Conservation (phyloP, 1,140 invertebrate genomes). For the Phymorhynchus buccinoides region DNA sequence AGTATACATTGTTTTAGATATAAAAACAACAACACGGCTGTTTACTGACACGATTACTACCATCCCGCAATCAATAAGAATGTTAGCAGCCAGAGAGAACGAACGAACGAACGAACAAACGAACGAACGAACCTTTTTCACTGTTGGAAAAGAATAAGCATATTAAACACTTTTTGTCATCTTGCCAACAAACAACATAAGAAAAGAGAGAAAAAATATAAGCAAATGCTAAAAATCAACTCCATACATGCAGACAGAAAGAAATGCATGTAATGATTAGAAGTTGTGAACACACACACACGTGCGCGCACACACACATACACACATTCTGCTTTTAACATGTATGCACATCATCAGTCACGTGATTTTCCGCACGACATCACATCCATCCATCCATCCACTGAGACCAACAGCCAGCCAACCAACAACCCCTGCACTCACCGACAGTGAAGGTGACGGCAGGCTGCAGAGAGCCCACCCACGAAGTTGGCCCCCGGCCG, state of each 20-base stretch:
- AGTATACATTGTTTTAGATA: no score
- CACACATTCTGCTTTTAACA: background rate
- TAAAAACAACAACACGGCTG: no score
- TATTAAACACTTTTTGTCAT: no score
- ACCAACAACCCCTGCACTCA: slow-evolving; percentile 46
- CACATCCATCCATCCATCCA: background rate
- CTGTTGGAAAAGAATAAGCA: no score
- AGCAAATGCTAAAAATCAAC: background rate
- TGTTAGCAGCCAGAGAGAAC: no score
- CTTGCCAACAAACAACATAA: no score
- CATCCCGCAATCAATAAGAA: no score
- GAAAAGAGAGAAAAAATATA: no score
- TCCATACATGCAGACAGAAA: background rate
- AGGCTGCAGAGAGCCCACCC: slow-evolving; percentile 76
- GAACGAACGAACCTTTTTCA: no score
- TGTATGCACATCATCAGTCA: background rate
- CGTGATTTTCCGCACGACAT: background rate
- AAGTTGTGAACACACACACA: background rate
- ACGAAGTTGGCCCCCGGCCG: slow-evolving; percentile 90
- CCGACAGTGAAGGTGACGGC: slow-evolving; percentile 67
- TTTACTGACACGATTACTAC: no score
- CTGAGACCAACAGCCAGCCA: background rate
- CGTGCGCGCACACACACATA: slow-evolving; percentile 4
- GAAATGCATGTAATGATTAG: no score
- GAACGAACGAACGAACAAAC: no score